phyloP scores from a whole-genome alignment of 2,113 vertebrate genomes.

The Notothenia coriiceps region DNA sequence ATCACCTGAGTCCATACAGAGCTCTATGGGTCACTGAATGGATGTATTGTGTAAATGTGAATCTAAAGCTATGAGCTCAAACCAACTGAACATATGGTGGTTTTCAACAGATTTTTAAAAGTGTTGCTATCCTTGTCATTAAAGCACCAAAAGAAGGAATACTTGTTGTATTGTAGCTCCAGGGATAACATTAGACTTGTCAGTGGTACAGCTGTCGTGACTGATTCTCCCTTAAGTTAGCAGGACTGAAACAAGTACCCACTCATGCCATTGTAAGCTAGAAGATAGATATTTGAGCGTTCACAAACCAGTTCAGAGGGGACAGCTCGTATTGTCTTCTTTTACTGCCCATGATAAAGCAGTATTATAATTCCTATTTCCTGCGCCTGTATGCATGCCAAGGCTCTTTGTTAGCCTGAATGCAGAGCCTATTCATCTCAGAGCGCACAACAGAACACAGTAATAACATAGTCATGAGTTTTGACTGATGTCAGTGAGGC shows the following conservation, averaged over 20 bases:
- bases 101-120: background rate
- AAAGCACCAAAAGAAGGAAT: slow-evolving; percentile 1
- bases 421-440: slow-evolving; percentile 73
- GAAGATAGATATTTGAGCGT: slow-evolving; percentile 62
- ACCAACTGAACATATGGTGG: background rate
- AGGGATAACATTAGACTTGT: slow-evolving; percentile 12
- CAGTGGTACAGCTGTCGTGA: slow-evolving; percentile 1
- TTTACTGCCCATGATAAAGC: slow-evolving; percentile 74
- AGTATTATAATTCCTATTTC: slow-evolving; percentile 77
- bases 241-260: slow-evolving; percentile 28
- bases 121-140: background rate
- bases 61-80: background rate
- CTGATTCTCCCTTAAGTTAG: slow-evolving; percentile 24
- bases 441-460: slow-evolving; percentile 68
- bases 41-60: background rate
- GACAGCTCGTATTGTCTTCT: slow-evolving; percentile 74
- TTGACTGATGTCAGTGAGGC: slow-evolving; percentile 71
- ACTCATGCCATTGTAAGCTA: slow-evolving; percentile 42
- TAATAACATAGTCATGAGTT: slow-evolving; percentile 78
- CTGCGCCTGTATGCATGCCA: slow-evolving; percentile 74
- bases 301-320: slow-evolving; percentile 72
- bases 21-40: background rate
- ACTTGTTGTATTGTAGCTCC: background rate
- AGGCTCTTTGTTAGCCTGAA: slow-evolving; percentile 74
- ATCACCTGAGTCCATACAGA: background rate